A percentile compares a stretch with the other conserved stretches of the same genome.
Evolutionary conservation across 2,888 invertebrate genomes (phyloP).

Genomic region (Clostera curtula): DNA sequence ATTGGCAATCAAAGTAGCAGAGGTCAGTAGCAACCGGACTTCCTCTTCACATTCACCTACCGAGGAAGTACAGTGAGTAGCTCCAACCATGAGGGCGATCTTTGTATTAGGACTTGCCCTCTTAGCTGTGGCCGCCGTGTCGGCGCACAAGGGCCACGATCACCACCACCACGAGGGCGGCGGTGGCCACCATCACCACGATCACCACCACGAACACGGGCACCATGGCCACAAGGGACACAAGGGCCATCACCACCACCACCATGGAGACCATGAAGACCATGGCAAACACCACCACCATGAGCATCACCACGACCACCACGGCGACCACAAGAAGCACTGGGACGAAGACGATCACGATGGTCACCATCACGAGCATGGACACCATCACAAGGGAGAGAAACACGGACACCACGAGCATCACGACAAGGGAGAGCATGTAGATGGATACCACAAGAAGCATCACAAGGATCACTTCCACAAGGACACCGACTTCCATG

Average conservation of each 20-base stretch:
- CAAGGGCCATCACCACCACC: slow-evolving; percentile 82
- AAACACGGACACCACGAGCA: slow-evolving; percentile 86
- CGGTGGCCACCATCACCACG: not conserved
- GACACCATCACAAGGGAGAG: slow-evolving; percentile 83
- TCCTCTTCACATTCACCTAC: slow-evolving; percentile 6
- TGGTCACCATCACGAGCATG: slow-evolving; percentile 83
- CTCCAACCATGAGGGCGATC: slow-evolving; percentile 42
- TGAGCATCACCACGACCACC: slow-evolving; percentile 81
- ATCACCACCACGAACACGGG: slow-evolving; percentile 76
- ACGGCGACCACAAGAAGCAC: slow-evolving; percentile 86
- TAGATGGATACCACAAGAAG: slow-evolving; percentile 86
- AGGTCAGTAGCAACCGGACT: slow-evolving; percentile 14
- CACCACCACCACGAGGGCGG: slow-evolving; percentile 1
- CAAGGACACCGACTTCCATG: slow-evolving; percentile 90
- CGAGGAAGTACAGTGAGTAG: slow-evolving; percentile 4
- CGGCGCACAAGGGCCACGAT: not conserved
- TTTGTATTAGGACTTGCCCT: slow-evolving; percentile 45
- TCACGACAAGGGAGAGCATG: slow-evolving; percentile 87
- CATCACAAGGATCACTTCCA: slow-evolving; percentile 89
- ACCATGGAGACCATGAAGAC: slow-evolving; percentile 83
- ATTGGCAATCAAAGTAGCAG: slow-evolving; percentile 31
- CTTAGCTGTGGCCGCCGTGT: slow-evolving; percentile 17
- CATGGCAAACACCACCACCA: slow-evolving; percentile 84
- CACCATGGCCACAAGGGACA: slow-evolving; percentile 84
- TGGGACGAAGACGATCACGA: slow-evolving; percentile 83